These are phyloP conservation scores for Byasa hedistus DNA, from an alignment of 2,888 invertebrate species.

Conservation along the genomic window DNA sequence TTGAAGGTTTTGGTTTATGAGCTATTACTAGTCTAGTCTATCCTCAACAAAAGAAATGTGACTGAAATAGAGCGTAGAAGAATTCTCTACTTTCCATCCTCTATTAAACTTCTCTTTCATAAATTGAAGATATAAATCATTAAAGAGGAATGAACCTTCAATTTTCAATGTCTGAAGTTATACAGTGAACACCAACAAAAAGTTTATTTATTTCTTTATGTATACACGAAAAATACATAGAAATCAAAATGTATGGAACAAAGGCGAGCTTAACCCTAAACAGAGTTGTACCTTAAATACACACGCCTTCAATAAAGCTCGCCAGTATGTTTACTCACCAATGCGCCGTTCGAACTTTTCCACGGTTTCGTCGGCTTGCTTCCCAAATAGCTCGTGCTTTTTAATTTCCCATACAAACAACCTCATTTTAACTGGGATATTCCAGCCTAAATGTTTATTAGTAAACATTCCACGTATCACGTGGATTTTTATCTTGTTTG, in stretches of 20 bases:
- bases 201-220: too few species aligned
- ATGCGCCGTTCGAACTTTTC: slow-evolving; percentile 34
- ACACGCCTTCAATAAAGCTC: slow-evolving; percentile 37
- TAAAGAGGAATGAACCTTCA: slow-evolving; percentile 3
- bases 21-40: too few species aligned
- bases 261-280: too few species aligned
- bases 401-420: slow-evolving; percentile 16
- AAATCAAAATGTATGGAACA: too few species aligned
- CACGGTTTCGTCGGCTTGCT: slow-evolving; percentile 31
- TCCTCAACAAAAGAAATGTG: too few species aligned
- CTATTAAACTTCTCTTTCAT: too few species aligned
- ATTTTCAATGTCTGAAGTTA: slow-evolving; percentile 20
- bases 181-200: slow-evolving; percentile 20
- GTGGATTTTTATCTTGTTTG: neutral
- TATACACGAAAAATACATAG: too few species aligned
- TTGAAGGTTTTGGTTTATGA: too few species aligned
- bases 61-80: too few species aligned
- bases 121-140: neutral
- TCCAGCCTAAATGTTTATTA: neutral
- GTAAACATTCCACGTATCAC: neutral
- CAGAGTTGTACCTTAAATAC: slow-evolving; percentile 27
- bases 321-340: slow-evolving; percentile 34
- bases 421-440: neutral
- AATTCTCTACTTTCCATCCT: too few species aligned
- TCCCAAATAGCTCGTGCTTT: slow-evolving; percentile 31